Percentiles rank a stretch among this genome's conserved stretches.
Conservation (phyloP, 1,140 invertebrate species). For the Caerostris extrusa region DNA sequence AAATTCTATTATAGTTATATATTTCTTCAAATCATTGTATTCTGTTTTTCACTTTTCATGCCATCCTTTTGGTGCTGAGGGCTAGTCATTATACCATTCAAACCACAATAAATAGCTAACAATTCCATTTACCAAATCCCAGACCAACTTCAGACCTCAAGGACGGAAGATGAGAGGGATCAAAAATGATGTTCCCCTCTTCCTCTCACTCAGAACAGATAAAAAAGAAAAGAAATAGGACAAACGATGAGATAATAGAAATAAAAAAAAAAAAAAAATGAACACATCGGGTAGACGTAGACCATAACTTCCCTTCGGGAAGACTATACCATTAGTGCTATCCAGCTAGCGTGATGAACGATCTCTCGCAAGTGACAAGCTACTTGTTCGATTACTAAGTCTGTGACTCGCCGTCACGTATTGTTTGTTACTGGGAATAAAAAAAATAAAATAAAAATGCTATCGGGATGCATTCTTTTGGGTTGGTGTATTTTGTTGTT, state of each 20-base stretch:
- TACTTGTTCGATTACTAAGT: conserved; percentile 20
- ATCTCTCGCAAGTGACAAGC: not conserved
- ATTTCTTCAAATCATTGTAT: no score
- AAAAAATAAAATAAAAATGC: not conserved
- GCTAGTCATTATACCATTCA: not conserved
- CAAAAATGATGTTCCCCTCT: not conserved
- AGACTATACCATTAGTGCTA: conserved; percentile 19
- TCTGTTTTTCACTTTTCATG: no score
- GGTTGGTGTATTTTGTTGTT: not conserved
- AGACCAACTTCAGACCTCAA: not conserved
- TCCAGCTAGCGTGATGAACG: conserved; percentile 23
- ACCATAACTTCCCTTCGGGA: conserved; percentile 28
- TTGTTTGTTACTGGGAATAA: not conserved
- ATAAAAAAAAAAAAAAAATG: not conserved
- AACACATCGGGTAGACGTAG: not conserved
- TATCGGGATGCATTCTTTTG: not conserved
- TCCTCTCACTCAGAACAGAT: not conserved
- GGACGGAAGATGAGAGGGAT: not conserved
- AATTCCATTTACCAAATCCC: not conserved
- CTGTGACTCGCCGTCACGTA: not conserved
- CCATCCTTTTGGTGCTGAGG: no score
- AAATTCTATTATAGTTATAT: no score
- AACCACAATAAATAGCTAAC: not conserved
- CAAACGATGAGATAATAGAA: not conserved
- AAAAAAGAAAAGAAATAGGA: not conserved